Conservation (phyloP, 1,140 invertebrate species). For the Drosophila ficusphila region DNA sequence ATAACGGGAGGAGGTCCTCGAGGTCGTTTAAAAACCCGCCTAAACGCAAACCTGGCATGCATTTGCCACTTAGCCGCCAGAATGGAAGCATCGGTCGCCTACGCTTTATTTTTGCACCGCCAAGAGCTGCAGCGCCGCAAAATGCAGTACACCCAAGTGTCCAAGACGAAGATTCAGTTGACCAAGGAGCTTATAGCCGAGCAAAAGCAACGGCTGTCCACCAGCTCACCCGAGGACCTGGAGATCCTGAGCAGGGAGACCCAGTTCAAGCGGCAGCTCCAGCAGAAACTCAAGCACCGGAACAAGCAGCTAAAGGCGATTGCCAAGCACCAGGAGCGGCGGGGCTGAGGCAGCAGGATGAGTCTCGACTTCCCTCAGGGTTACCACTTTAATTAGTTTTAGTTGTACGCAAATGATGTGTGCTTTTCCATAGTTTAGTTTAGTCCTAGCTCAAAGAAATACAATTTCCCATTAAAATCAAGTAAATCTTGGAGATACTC, state of each 20-base stretch:
- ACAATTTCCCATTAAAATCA: conserved; percentile 54
- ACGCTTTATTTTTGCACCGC: conserved; percentile 66
- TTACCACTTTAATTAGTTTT: conserved; percentile 36
- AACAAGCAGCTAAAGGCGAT: conserved; percentile 44
- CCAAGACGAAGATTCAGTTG: conserved; percentile 55
- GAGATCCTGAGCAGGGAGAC: conserved; percentile 53
- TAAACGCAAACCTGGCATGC: conserved; percentile 22
- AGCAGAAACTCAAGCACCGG: conserved; percentile 53
- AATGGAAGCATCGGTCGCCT: conserved; percentile 56
- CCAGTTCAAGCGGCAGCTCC: conserved; percentile 49
- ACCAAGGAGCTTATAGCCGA: conserved; percentile 52
- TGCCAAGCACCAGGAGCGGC: conserved; percentile 22
- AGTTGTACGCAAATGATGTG: conserved; percentile 40
- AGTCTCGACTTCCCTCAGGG: conserved; percentile 1
- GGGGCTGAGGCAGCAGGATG: conserved; percentile 8
- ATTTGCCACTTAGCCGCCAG: conserved; percentile 20
- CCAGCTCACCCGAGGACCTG: conserved; percentile 57
- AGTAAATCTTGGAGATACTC: conserved; percentile 13
- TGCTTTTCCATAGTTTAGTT: conserved; percentile 28
- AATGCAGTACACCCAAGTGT: conserved; percentile 32
- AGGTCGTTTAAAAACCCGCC: conserved; percentile 28
- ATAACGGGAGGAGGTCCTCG: conserved; percentile 3
- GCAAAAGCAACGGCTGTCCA: conserved; percentile 42
- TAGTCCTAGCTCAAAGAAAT: conserved; percentile 50
- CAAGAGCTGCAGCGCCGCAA: conserved; percentile 58